Evolutionary conservation across 2,888 invertebrate species (phyloP), one percentile per base, ranked within the genome.

Genomic region (Hyles lineata): DNA sequence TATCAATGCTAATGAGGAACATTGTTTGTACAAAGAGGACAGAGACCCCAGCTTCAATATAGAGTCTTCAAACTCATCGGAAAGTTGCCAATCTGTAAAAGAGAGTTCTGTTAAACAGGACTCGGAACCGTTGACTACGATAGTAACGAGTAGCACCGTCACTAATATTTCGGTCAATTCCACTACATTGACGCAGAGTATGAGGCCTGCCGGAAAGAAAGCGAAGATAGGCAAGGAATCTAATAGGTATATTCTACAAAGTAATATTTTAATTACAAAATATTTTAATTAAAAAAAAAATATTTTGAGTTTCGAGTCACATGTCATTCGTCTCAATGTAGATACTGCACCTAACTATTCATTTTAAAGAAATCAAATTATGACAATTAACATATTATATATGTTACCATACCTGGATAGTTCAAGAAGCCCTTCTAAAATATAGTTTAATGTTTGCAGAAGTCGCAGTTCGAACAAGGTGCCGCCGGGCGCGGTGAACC

Each of bases 401-500:
- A n/a, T n/a, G 52, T 25, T 8, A 17, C 8, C 67, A 61, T 25
- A 25, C 32, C 25, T 11, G 11, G 2, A 15, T 11, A 43, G 11
- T 11, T 11, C 3, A 43, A 15, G 15, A 43, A 43, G 11, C 1
- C 11, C 3, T 43, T 15, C 15, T 43, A 43, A 43, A 50, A 50
- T 21, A 43, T n/a, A 71, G 11, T 58, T 25, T 17, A 50, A 25
- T 25, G 21, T 72, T 80, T 93, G 72, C 84, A 93, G 96, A 72
- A 95, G 94, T 80, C 93, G 96, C 70, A 95, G 95, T 79, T 95
- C 96, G 9, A 97, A 96, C 83, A 97, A 97, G 88, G 96, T 98
- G 75, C 98, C 98, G 0, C 98, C 98, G 0, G 98, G 98, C 1
- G 98, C 98, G 6, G 98, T 99, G 55, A 99, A 99, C 92, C 93